Percentiles rank a stretch among this genome's conserved stretches.
These are phyloP conservation scores for Ornithoptera alexandrae DNA, from an alignment of 2,888 invertebrate genomes.

Conservation along the genomic window DNA sequence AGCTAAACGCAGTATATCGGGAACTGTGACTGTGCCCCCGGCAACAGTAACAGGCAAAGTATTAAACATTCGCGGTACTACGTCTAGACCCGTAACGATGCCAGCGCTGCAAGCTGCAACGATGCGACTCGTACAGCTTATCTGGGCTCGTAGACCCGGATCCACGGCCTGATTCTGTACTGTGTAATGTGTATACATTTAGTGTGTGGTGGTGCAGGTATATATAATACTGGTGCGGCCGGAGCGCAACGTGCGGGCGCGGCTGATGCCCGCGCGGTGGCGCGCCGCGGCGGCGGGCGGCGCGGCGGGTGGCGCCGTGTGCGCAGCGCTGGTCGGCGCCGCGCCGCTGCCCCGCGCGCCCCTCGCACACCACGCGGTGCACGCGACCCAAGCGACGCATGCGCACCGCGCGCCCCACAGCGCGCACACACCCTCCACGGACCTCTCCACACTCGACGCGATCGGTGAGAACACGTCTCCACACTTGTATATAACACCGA, in stretches of 20 bases:
- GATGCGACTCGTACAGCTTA: too few species aligned
- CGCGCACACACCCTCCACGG: slow-evolving; percentile 51
- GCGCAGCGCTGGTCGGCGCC: slow-evolving; percentile 50
- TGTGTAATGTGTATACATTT: neutral
- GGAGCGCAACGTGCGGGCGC: slow-evolving; percentile 66
- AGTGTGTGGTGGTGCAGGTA: slow-evolving; percentile 42
- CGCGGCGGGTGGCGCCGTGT: slow-evolving; percentile 51
- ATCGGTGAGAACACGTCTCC: slow-evolving; percentile 36
- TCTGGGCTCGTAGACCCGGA: too few species aligned
- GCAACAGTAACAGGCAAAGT: too few species aligned
- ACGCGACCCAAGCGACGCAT: slow-evolving; percentile 37
- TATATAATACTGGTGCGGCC: slow-evolving; percentile 65
- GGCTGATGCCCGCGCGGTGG: slow-evolving; percentile 54
- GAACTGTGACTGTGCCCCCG: too few species aligned
- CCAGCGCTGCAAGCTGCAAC: too few species aligned
- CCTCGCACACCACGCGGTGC: slow-evolving; percentile 25
- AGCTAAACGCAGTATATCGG: too few species aligned
- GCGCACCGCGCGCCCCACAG: slow-evolving; percentile 32
- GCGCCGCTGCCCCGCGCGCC: slow-evolving; percentile 42
- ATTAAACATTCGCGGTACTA: too few species aligned
- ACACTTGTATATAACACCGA: too few species aligned
- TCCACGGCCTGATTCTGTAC: too few species aligned
- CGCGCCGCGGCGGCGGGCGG: slow-evolving; percentile 37
- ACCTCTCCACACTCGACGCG: slow-evolving; percentile 59
- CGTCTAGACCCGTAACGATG: too few species aligned